Conservation (phyloP, 2,797 vertebrate genomes). For the Clarias fuscus region DNA sequence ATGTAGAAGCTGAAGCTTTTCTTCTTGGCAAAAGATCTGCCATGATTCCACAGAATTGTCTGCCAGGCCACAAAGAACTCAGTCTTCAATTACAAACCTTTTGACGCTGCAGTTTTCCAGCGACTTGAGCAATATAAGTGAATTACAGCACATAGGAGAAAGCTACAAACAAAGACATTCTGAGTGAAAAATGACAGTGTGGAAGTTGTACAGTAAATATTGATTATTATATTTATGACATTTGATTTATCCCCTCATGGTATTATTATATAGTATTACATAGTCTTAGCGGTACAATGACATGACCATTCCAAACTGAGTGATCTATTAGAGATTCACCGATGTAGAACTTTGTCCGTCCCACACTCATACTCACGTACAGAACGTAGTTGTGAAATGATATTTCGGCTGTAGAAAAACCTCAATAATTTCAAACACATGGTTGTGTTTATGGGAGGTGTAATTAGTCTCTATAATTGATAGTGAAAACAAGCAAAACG, state of each 20-base stretch:
- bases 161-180: background rate
- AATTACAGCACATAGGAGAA: constrained; percentile 9
- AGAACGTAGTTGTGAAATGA: background rate
- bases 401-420: background rate
- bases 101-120: constrained; percentile 39
- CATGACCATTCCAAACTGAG: background rate
- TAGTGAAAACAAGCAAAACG: background rate
- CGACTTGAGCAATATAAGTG: constrained; percentile 25
- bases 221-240: background rate
- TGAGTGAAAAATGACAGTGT: background rate
- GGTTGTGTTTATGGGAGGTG: background rate
- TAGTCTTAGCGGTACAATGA: background rate
- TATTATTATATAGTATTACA: background rate
- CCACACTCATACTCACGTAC: background rate
- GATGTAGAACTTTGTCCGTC: background rate
- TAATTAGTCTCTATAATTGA: background rate
- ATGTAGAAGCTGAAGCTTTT: constrained; percentile 35
- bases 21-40: constrained; percentile 48
- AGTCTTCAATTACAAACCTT: constrained; percentile 32
- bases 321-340: background rate
- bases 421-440: background rate
- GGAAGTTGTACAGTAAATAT: background rate
- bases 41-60: constrained; percentile 51
- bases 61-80: constrained; percentile 52
- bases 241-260: background rate